A percentile compares a stretch with the other conserved stretches of the same genome.
Evolutionary conservation across 2,113 vertebrate species (phyloP).

Genomic region (Pygoscelis adeliae): DNA sequence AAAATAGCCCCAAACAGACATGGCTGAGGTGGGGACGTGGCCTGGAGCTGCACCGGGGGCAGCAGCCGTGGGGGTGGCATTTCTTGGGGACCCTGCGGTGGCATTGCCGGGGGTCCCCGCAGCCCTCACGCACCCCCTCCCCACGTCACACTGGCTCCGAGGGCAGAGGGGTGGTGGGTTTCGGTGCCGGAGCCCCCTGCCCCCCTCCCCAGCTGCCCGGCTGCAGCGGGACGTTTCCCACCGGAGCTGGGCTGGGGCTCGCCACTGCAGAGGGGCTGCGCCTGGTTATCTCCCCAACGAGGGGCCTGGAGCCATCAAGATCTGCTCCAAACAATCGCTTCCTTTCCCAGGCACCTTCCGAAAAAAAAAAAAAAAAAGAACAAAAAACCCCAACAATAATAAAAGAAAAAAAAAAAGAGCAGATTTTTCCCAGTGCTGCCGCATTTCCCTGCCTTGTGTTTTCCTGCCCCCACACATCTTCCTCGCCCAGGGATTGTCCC

Average conservation of each 20-base stretch:
- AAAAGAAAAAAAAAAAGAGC: not conserved
- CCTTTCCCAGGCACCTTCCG: slow-evolving; percentile 69
- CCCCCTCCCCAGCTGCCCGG: rapidly evolving
- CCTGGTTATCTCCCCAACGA: slow-evolving; percentile 55
- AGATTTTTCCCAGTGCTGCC: slow-evolving; percentile 25
- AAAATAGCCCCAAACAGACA: not conserved
- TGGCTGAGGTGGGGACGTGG: not conserved
- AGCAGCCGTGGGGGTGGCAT: not conserved
- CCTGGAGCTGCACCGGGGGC: rapidly evolving
- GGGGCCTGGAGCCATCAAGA: slow-evolving; percentile 72
- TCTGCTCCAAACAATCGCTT: slow-evolving; percentile 65
- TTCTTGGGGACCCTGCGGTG: not conserved
- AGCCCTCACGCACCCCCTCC: not conserved
- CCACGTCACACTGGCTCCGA: rapidly evolving
- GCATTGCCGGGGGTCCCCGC: not conserved
- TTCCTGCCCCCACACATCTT: slow-evolving; percentile 41
- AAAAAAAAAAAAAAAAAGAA: not conserved
- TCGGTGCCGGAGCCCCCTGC: rapidly evolving
- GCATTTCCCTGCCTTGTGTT: slow-evolving; percentile 12
- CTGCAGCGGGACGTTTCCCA: not conserved
- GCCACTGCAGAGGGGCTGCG: not conserved
- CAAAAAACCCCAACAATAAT: not conserved
- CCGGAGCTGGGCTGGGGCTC: not conserved
- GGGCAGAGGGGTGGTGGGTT: not conserved
- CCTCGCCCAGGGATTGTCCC: not conserved